Conservation (phyloP, 1,140 invertebrate species). For the Drosophila elegans region DNA sequence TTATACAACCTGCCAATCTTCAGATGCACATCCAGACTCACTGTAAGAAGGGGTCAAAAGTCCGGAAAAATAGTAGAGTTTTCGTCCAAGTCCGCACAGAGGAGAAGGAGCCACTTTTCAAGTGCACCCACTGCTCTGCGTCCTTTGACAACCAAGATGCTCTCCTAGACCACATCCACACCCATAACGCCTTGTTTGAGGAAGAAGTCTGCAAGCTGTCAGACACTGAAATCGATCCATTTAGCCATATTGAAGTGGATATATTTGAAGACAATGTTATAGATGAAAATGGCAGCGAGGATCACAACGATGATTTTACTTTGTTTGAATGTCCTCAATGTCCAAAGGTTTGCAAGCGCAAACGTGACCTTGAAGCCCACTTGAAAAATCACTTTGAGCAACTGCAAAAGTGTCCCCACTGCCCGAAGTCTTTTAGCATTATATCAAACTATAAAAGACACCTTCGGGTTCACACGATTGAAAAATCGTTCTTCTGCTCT, state of each 20-base stretch:
- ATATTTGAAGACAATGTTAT: background rate
- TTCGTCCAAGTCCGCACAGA: background rate
- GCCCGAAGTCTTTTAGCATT: background rate
- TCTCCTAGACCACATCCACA: background rate
- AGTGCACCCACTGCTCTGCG: background rate
- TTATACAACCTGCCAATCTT: slow-evolving; percentile 1
- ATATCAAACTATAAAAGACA: background rate
- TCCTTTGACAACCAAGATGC: background rate
- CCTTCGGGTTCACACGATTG: background rate
- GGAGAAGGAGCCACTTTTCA: background rate
- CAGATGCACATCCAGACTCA: background rate
- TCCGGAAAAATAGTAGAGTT: background rate
- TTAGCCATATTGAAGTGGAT: background rate
- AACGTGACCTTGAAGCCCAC: background rate
- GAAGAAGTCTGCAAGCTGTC: background rate
- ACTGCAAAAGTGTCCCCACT: background rate
- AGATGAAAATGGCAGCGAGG: background rate
- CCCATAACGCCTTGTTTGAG: background rate
- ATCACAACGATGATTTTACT: background rate
- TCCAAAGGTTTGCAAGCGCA: background rate
- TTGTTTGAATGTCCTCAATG: background rate
- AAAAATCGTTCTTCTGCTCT: background rate
- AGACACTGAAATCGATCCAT: background rate
- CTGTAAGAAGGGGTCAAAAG: background rate
- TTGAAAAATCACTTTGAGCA: background rate